phyloP scores from a whole-genome alignment of 2,797 vertebrate genomes.

The Sternotherus odoratus region DNA sequence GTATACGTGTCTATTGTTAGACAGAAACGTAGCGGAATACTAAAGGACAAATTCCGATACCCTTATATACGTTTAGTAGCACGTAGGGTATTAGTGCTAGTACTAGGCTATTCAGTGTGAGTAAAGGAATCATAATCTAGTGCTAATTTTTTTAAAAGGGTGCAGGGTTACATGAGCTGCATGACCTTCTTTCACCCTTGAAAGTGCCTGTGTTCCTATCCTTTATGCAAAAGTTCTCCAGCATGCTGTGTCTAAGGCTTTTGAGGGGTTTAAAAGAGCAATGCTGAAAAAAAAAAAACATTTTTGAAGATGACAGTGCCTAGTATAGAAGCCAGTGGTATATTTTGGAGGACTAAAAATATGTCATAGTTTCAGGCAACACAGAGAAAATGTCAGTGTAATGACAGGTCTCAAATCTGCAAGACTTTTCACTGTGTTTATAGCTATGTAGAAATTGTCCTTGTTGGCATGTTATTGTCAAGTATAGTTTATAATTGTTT shows the following conservation, averaged over 20 bases:
- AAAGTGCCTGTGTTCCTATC: background rate
- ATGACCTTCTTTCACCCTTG: background rate
- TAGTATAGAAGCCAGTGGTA: constrained; percentile 13
- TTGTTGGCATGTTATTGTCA: constrained; percentile 22
- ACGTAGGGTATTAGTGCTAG: no score
- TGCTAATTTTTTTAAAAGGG: background rate
- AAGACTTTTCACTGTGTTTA: constrained; percentile 22
- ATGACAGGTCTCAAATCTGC: constrained; percentile 42
- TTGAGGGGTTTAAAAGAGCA: constrained; percentile 33
- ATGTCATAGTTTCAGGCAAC: constrained; percentile 47
- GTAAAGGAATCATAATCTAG: background rate
- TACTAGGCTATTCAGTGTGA: background rate
- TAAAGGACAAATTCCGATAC: background rate
- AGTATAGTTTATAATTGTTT: constrained; percentile 32
- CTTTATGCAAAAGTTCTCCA: background rate
- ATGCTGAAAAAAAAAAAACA: background rate
- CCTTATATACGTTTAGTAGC: background rate
- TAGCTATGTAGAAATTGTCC: constrained; percentile 18
- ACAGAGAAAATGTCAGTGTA: constrained; percentile 46
- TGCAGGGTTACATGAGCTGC: background rate
- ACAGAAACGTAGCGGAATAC: background rate
- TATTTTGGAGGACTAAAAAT: constrained; percentile 41
- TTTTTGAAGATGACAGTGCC: background rate
- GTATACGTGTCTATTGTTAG: background rate
- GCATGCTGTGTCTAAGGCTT: background rate